Evolutionary conservation across 2,888 invertebrate genomes (phyloP), one percentile per base, ranked within the genome.

Genomic region (Dynastes hyllus): DNA sequence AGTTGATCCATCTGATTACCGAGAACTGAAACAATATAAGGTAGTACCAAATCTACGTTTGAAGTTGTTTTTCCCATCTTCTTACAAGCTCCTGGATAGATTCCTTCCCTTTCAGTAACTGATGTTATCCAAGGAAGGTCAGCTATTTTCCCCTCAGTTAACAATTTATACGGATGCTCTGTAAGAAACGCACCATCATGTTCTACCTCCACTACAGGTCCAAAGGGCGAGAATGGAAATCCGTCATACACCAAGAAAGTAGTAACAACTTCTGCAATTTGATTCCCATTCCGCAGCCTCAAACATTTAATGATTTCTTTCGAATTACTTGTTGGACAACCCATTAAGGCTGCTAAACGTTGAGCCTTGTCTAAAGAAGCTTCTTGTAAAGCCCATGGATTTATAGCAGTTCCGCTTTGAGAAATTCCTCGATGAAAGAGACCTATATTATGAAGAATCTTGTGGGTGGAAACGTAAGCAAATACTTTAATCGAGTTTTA

Each of bases 51-150:
- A 37, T 16, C 1, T 65, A 55, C 22, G 22, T 22, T 37, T 1
- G 2, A 76, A 45, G 5, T 53, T 37, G 55, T 53, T 16, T 22
- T 6, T 29, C 32, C 1, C 0, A 67, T 76, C 9, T n/a, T 51
- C 65, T 80, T 87, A 93, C 93, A 91, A 84, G 92, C 92, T 63
- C 92, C 93, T 32, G 94, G 94, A 84, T 93, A 94, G 16, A 94
- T 89, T 78, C 95, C 95, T 86, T 95, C 95, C 78, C 94, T 92
- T 6, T 92, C 91, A 0, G 92, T 92, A 29, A 93, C 91, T 5
- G 92, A 92, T 0, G 92, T 90, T 77, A 95, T 90, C 90, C 94
- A 93, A 0, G 95, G 95, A 3, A 93, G 84, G 78, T 92, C 91
- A 8, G 91, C 89, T 84, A 92, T 91, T 32, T 90, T 88, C 0